These are phyloP conservation scores for Podotricha telesiphe DNA, from an alignment of 2,888 invertebrate species.

Conservation along the genomic window DNA sequence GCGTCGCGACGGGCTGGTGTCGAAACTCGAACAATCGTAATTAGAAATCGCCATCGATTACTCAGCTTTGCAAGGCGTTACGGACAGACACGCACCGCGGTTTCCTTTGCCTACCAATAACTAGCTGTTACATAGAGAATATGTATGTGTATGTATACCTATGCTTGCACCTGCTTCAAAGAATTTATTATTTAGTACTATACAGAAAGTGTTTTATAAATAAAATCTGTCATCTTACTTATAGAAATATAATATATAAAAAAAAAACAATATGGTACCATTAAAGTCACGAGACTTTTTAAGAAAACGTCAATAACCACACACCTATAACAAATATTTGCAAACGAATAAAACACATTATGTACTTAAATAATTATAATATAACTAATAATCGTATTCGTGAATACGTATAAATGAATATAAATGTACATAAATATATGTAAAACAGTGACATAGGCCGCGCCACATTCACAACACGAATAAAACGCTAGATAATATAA, in stretches of 20 bases:
- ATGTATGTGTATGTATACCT: not conserved
- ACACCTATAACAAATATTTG: not conserved
- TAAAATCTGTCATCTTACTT: too few species aligned
- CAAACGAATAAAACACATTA: not conserved
- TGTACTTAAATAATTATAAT: not conserved
- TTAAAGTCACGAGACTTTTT: not conserved
- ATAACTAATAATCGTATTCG: not conserved
- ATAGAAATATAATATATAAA: not conserved
- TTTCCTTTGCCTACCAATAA: not conserved
- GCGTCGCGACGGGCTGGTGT: constrained; percentile 31
- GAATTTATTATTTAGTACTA: not conserved
- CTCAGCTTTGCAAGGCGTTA: constrained; percentile 29
- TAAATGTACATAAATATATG: not conserved
- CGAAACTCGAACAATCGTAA: constrained; percentile 39
- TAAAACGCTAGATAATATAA: constrained; percentile 19
- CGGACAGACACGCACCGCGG: constrained; percentile 38
- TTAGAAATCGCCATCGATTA: constrained; percentile 47
- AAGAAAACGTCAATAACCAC: not conserved
- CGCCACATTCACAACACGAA: not conserved
- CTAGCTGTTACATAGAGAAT: not conserved
- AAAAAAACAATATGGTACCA: not conserved
- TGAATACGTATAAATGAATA: not conserved
- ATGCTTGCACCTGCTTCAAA: not conserved
- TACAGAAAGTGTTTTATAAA: too few species aligned
- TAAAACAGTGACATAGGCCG: not conserved